phyloP scores from a whole-genome alignment of 2,797 vertebrate species.

The Halcyon smyrnensis region DNA sequence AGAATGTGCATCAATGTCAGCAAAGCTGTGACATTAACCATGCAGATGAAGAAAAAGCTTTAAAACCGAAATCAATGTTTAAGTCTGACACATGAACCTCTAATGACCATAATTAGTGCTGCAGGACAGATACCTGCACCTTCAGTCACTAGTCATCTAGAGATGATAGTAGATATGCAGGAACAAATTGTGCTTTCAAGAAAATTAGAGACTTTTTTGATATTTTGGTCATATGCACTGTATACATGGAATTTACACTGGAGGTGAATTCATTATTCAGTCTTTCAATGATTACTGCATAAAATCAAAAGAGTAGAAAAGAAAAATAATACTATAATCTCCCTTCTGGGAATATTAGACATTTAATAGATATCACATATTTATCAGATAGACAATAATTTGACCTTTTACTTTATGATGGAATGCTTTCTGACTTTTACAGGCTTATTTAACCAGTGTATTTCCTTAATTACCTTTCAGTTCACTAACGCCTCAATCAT shows the following conservation, averaged over 20 bases:
- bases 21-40: not conserved
- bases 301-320: slow-evolving; percentile 47
- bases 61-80: not conserved
- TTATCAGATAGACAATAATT: slow-evolving; percentile 8
- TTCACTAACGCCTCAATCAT: not conserved
- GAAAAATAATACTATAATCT: not conserved
- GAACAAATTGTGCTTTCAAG: not conserved
- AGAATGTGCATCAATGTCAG: not conserved
- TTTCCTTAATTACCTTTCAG: slow-evolving; percentile 38
- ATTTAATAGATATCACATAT: slow-evolving; percentile 15
- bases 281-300: not conserved
- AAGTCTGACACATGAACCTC: not conserved
- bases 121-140: not conserved
- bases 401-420: slow-evolving; percentile 27
- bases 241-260: not conserved
- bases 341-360: not conserved
- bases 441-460: not conserved
- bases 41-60: not conserved
- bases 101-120: not conserved
- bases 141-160: not conserved
- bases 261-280: slow-evolving; percentile 43
- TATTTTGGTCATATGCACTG: not conserved
- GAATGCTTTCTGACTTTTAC: slow-evolving; percentile 19
- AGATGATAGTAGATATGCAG: not conserved
- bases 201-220: not conserved